Evolutionary conservation across 1,140 invertebrate species (phyloP).

Genomic region (Drosophila setifemur): DNA sequence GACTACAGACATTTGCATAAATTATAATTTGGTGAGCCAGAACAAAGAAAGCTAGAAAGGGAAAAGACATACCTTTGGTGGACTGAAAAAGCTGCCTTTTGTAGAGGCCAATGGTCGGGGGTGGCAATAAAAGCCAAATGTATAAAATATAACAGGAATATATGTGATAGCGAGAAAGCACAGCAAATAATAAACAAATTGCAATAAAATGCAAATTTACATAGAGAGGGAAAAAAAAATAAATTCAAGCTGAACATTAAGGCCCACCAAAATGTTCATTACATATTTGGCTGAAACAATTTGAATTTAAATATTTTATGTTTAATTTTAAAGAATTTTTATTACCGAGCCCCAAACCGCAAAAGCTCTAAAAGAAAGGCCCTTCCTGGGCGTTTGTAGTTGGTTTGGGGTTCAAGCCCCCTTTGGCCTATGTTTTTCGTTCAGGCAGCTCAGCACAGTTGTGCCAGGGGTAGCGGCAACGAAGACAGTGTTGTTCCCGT

Average conservation of each 20-base stretch:
- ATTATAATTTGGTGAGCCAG: conserved; percentile 77
- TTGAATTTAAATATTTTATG: conserved; percentile 71
- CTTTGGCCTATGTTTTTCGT: conserved; percentile 27
- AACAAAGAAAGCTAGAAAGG: conserved; percentile 11
- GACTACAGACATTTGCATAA: conserved; percentile 79
- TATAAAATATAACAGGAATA: conserved; percentile 78
- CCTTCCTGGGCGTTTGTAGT: conserved; percentile 33
- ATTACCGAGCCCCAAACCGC: conserved; percentile 27
- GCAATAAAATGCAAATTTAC: conserved; percentile 79
- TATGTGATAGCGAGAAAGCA: conserved; percentile 45
- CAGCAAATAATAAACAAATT: conserved; percentile 72
- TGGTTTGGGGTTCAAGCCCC: background rate
- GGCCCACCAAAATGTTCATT: conserved; percentile 33
- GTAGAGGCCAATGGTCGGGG: conserved; percentile 38
- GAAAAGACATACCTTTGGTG: conserved; percentile 18
- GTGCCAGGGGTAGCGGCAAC: conserved; percentile 11
- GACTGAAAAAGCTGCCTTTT: conserved; percentile 2
- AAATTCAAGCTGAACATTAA: conserved; percentile 54
- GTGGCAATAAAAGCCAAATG: conserved; percentile 74
- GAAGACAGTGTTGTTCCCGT: conserved; percentile 50
- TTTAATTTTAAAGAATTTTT: conserved; percentile 60
- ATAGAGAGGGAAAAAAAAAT: conserved; percentile 36
- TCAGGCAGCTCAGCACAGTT: conserved; percentile 75
- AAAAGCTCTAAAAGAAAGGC: conserved; percentile 6
- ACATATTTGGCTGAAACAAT: conserved; percentile 22